Base-by-base conservation (phyloP, 2,113 vertebrate species). In the Ophiodon elongatus region DNA sequence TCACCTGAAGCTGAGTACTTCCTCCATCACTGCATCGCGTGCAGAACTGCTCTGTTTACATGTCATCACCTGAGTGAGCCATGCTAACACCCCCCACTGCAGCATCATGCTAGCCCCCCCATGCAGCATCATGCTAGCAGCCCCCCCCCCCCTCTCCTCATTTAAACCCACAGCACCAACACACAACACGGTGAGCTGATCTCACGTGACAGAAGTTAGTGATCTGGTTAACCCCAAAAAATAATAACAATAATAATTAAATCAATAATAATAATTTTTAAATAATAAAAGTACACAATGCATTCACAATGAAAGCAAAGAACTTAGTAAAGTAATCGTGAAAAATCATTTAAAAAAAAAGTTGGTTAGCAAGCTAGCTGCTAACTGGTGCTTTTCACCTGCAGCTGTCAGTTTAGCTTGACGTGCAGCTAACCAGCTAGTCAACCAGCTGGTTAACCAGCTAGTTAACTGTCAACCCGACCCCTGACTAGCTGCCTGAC, bases 121-220 rank as follows among this genome's bases (percentile, higher is more conserved):
- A 7, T 9, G 37, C 37, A 39, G 37, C 7, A 39, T 39, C 37
- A 39, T 39, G 37, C 37, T 39, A 39, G 9, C 37, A 39, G 1
- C 37, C 37, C 37, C 37, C 37, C 9, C 41, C 9, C 13, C 41
- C 41, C 41, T 3, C 43, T 8, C 39, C 39, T 11, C 39, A 7
- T 8, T n/a, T n/a, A n/a, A n/a, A n/a, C n/a, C n/a, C n/a, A n/a
- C n/a, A n/a, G 41, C 41, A 43, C 6, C 41, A 43, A 2, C 39
- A 17, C 57, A 13, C 54, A 39, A 41, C 21, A 35, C 19, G 9
- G 59, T 37, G 7, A 78, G 78, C 84, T 84, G 50, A 78, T 70
- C 80, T 84, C 85, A 81, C 70, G 83, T 88, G 85, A 90, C 72
- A 84, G 68, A 88, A 92, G 54, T 56, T 56, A 4, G 87, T 88